Evolutionary conservation across 1,140 invertebrate genomes (phyloP).

Genomic region (Himalopsyche phryganea): DNA sequence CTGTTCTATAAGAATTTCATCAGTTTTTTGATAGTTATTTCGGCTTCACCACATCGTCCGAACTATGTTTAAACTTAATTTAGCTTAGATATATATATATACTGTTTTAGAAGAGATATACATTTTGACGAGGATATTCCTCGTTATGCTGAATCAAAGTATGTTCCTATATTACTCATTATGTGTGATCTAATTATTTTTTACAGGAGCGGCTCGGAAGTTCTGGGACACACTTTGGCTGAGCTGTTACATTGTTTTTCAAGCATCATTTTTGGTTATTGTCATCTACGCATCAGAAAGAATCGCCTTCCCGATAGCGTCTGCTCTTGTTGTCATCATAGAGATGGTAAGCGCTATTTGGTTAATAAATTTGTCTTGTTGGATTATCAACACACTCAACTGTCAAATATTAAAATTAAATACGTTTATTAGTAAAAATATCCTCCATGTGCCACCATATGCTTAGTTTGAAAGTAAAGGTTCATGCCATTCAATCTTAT

Average conservation of each 20-base stretch:
- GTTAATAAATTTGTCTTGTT: not conserved
- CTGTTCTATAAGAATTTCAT: too few species aligned
- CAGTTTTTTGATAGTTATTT: too few species aligned
- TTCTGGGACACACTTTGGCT: conserved; percentile 51
- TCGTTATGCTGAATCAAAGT: too few species aligned
- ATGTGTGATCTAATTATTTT: too few species aligned
- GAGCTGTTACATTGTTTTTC: conserved; percentile 43
- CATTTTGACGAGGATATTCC: too few species aligned
- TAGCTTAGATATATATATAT: too few species aligned
- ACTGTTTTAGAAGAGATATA: too few species aligned
- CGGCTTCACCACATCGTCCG: too few species aligned
- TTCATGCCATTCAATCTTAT: not conserved
- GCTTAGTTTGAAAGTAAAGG: not conserved
- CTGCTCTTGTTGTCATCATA: conserved; percentile 55
- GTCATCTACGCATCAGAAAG: conserved; percentile 53
- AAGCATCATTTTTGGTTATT: conserved; percentile 44
- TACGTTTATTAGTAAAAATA: not conserved
- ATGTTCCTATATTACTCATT: too few species aligned
- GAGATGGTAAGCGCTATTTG: conserved; percentile 53
- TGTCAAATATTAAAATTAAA: not conserved
- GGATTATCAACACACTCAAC: not conserved
- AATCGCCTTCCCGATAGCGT: conserved; percentile 58
- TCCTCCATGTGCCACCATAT: not conserved
- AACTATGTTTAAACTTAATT: too few species aligned
- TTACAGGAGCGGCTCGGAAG: conserved; percentile 7